phyloP scores from a whole-genome alignment of 2,113 vertebrate species.

The Callospermophilus lateralis region DNA sequence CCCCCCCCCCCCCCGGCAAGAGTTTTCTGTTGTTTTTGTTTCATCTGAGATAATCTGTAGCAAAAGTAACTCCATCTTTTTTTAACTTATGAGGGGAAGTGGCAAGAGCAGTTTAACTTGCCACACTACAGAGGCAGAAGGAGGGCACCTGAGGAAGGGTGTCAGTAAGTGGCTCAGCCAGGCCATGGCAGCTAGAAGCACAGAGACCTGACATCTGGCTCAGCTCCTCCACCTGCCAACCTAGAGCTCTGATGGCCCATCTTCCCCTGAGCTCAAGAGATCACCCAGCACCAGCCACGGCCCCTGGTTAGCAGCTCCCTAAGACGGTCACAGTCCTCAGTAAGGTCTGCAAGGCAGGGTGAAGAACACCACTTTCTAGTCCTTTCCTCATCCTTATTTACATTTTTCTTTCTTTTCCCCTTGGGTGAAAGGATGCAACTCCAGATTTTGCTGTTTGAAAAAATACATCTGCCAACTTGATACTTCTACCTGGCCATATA shows the following conservation, averaged over 20 bases:
- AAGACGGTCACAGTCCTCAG: neutral
- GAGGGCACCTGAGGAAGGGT: neutral
- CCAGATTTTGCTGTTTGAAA: neutral
- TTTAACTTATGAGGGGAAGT: neutral
- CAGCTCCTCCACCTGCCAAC: neutral
- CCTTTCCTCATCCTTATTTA: neutral
- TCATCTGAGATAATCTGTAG: slow-evolving; percentile 11
- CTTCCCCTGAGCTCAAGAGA: neutral
- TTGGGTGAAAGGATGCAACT: neutral
- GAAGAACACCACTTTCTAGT: neutral
- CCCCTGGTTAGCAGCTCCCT: neutral
- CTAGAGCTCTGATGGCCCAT: neutral
- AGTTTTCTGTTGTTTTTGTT: too few species aligned
- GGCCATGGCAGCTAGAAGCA: neutral
- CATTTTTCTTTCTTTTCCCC: neutral
- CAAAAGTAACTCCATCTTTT: neutral
- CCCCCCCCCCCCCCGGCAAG: neutral
- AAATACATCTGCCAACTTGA: neutral
- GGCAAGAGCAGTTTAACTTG: neutral
- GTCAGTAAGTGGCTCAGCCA: neutral
- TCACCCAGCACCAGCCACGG: neutral
- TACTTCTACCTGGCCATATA: neutral
- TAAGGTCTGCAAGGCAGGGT: neutral
- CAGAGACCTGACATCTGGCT: neutral
- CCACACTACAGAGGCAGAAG: neutral